A percentile compares a stretch with the other conserved stretches of the same genome.
Conservation (phyloP, 2,797 vertebrate genomes). For the Cuniculus paca region DNA sequence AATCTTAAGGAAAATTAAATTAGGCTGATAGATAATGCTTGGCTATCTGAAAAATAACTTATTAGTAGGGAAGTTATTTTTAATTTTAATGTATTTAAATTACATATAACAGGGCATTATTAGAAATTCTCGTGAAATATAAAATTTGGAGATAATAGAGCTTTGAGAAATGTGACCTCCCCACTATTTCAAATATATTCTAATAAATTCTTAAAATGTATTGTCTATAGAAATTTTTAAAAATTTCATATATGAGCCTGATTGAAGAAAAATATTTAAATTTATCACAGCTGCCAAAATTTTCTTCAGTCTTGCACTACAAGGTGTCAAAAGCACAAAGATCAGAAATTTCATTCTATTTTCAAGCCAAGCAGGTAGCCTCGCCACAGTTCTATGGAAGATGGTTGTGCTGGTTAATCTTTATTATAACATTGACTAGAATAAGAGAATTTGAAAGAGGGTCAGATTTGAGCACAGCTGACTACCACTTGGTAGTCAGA, state of each 20-base stretch:
- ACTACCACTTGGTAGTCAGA: neutral
- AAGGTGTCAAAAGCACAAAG: neutral
- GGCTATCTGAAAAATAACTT: neutral
- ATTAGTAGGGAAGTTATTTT: neutral
- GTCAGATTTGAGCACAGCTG: neutral
- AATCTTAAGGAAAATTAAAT: conserved; percentile 63
- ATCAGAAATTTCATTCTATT: neutral
- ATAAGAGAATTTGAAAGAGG: neutral
- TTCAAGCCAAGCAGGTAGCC: neutral
- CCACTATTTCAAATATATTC: neutral
- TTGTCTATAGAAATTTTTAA: neutral
- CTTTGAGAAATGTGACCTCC: neutral
- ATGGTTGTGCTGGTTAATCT: neutral
- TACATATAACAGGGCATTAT: neutral
- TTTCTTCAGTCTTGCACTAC: neutral
- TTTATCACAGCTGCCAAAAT: neutral
- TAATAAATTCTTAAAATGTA: neutral
- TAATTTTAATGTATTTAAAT: neutral
- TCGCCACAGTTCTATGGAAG: neutral
- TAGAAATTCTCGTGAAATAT: neutral
- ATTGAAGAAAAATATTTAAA: neutral
- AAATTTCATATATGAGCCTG: neutral
- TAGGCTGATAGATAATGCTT: conserved; percentile 45
- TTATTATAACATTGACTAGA: neutral
- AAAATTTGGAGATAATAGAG: neutral